Conservation (phyloP, 35 echinoderm and acorn worm species). For the Lytechinus pictus region DNA sequence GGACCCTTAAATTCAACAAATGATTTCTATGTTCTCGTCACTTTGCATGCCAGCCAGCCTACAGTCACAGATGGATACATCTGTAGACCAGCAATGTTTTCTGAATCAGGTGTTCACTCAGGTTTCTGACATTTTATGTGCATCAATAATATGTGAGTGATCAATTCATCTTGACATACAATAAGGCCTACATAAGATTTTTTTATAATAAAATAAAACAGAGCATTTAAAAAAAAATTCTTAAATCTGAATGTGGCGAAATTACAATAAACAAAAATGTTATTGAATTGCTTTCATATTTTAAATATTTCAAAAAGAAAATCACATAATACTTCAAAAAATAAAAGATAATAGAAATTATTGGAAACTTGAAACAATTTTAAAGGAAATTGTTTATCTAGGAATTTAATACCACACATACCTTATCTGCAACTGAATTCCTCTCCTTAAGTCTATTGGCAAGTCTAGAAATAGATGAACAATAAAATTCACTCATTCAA, state of each 20-base stretch:
- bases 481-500: background rate
- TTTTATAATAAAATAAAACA: background rate
- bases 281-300: background rate
- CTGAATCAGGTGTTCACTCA: no score
- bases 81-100: no score
- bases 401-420: background rate
- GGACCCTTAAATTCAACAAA: no score
- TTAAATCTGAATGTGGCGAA: background rate
- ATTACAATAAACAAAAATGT: background rate
- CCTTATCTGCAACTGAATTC: slow-evolving; percentile 42
- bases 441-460: background rate
- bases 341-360: background rate
- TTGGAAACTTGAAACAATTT: background rate
- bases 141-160: no score
- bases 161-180: no score
- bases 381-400: background rate
- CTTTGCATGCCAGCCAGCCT: no score
- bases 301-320: background rate
- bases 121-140: no score
- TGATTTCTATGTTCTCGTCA: no score
- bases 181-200: no score
- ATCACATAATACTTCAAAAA: background rate
- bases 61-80: no score
- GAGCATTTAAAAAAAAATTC: background rate
- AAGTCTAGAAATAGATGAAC: slow-evolving; percentile 9